Base-by-base conservation (phyloP, 2,888 invertebrate genomes). In the Onthophagus sagittarius region DNA sequence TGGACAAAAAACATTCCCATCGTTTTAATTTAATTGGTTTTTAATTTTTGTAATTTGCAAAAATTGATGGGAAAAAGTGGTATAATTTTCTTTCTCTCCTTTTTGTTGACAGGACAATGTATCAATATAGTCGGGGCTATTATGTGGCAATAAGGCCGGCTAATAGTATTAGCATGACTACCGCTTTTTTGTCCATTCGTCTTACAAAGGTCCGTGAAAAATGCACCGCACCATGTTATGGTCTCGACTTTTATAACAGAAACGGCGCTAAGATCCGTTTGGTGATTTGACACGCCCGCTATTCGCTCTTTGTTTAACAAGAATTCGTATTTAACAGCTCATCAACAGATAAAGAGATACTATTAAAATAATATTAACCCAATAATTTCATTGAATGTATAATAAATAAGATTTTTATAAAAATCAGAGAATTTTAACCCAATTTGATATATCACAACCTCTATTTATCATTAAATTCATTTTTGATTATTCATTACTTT, bases 91-190 rank as follows among this genome's bases (percentile, higher is more conserved):
- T 23, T 23, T 23, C 23, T 74, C 75, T 71, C 72, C 70, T 33
- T 76, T 75, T 77, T 77, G 77, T 76, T 75, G 77, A 75, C 75
- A 73, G 73, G 39, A 77, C 75, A 77, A 77, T 77, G 75, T 75
- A 72, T 74, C 77, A 73, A 75, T 77, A 77, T 75, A 73, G 13
- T 62, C 23, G 23, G 23, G 72, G 62, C 72, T 67, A 76, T 75
- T 75, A 75, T 76, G 73, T 72, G 72, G 74, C 74, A 75, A 75
- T 76, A 75, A 74, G 75, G 71, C 70, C 6, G 15, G 70, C 75
- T 78, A 79, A 79, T 79, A 77, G 78, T 77, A 77, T 78, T 62
- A 71, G 62, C 71, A 62, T 62, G 71, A 71, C 71, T 62, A 5
- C 71, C 15, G 62, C 62, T 71, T 62, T 53, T 71, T 71, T 62